phyloP scores from a whole-genome alignment of 2,113 vertebrate species.

The Oryzias celebensis region DNA sequence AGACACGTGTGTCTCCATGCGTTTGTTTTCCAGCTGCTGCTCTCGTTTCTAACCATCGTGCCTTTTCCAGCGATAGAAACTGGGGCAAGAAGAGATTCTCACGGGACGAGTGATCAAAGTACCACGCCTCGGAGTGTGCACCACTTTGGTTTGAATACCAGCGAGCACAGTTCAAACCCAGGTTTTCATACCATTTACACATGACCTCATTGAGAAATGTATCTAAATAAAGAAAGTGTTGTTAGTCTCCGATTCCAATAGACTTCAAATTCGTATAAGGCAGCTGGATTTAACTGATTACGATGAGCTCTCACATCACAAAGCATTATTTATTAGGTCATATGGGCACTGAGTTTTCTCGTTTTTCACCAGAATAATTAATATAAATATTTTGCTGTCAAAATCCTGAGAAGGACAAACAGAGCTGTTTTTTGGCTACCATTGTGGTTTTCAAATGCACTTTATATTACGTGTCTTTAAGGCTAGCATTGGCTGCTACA shows the following conservation, averaged over 20 bases:
- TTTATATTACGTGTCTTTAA: too few species aligned
- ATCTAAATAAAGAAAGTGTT: conserved; percentile 6
- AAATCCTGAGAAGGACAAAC: too few species aligned
- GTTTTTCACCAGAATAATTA: too few species aligned
- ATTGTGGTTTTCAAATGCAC: too few species aligned
- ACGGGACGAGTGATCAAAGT: conserved; percentile 64
- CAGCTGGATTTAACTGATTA: conserved; percentile 29
- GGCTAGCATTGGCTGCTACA: background rate
- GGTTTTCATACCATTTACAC: conserved; percentile 38
- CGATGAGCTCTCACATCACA: conserved; percentile 10
- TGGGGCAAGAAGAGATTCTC: conserved; percentile 67
- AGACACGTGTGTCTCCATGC: conserved; percentile 43
- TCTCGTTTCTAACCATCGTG: conserved; percentile 35
- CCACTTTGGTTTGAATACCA: conserved; percentile 38
- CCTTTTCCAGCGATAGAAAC: conserved; percentile 53
- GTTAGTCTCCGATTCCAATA: conserved; percentile 27
- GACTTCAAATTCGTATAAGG: conserved; percentile 28
- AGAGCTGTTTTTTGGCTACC: too few species aligned
- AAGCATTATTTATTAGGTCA: conserved; percentile 15
- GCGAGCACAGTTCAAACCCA: conserved; percentile 45
- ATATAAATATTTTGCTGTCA: too few species aligned
- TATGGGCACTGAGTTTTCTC: background rate
- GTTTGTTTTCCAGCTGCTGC: conserved; percentile 61
- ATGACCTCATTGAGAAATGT: conserved; percentile 28
- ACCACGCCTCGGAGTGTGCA: conserved; percentile 20